Base-by-base conservation (phyloP, 2,888 invertebrate genomes). In the Pollenia amentaria region DNA sequence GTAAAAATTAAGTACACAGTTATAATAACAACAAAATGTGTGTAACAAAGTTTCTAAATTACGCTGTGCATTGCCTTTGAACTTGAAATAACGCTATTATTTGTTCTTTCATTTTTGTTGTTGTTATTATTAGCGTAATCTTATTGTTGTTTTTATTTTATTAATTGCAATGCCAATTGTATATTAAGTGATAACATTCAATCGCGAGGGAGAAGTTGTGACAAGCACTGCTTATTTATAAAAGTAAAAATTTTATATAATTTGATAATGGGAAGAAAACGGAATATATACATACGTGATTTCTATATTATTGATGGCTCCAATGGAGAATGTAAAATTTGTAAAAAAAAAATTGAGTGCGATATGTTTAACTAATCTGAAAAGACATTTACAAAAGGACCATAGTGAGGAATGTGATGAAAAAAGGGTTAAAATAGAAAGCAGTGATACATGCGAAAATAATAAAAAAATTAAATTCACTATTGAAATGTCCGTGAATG, bases 251-350 rank as follows among this genome's bases (percentile, higher is more conserved):
- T 60, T 60, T 60, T 60, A 60, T 38, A 60, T 60, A 60, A 60
- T 60, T 60, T 60, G 29, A 60, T 60, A 60, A 60, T 60, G 60
- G 60, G 60, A 60, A 60, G 60, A 60, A 60, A 60, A 60, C 60
- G 60, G 38, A 60, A 60, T 60, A 60, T 60, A 60, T 60, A 60
- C 60, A 60, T 60, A 60, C 60, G 60, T 60, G 55, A 60, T 38
- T 60, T 60, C 60, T 60, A 38, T 60, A 60, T 60, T 60, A 60
- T 60, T 60, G 38, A 38, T 60, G 38, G 60, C 60, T 60, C 60
- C 60, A 60, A 60, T 60, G 60, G 60, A 60, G 60, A 60, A 60
- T 60, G 60, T 60, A 60, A 60, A 60, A 38, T 60, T 60, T 60
- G 38, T 60, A 38, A 60, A 60, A 60, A 55, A 55, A 60, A 60